Evolutionary conservation across 2,888 invertebrate genomes (phyloP).

Genomic region (Sthenelais limicola): DNA sequence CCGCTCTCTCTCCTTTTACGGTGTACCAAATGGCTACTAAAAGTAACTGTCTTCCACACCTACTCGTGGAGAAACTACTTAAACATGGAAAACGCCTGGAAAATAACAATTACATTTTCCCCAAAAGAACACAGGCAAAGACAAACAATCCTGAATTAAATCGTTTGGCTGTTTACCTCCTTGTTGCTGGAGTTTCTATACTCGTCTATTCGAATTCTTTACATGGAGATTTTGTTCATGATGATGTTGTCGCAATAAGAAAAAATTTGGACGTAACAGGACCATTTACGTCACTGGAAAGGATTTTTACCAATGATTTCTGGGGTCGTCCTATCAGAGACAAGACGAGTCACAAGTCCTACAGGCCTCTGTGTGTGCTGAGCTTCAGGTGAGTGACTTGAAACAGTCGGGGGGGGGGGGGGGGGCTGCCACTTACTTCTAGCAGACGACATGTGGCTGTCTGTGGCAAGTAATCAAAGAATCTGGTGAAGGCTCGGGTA

Average conservation of each 20-base stretch:
- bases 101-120: slow-evolving; percentile 31
- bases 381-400: slow-evolving; percentile 83
- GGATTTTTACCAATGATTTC: slow-evolving; percentile 77
- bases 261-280: slow-evolving; percentile 86
- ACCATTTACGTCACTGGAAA: slow-evolving; percentile 58
- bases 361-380: slow-evolving; percentile 86
- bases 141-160: too few relatives aligned
- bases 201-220: slow-evolving; percentile 42
- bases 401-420: too few relatives aligned
- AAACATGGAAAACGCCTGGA: slow-evolving; percentile 15
- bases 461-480: too few relatives aligned
- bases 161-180: too few relatives aligned
- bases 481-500: too few relatives aligned
- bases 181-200: slow-evolving; percentile 28
- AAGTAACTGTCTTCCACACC: slow-evolving; percentile 25
- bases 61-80: slow-evolving; percentile 16
- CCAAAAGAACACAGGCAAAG: too few relatives aligned
- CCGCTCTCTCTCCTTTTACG: too few relatives aligned
- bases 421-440: too few relatives aligned
- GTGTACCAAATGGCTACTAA: too few relatives aligned
- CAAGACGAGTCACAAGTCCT: slow-evolving; percentile 87
- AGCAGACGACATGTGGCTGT: too few relatives aligned
- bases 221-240: slow-evolving; percentile 84
- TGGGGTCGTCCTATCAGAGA: slow-evolving; percentile 93
- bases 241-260: slow-evolving; percentile 88